These are phyloP conservation scores for Drosophila arawakana DNA, from an alignment of 1,140 invertebrate species.

Conservation along the genomic window DNA sequence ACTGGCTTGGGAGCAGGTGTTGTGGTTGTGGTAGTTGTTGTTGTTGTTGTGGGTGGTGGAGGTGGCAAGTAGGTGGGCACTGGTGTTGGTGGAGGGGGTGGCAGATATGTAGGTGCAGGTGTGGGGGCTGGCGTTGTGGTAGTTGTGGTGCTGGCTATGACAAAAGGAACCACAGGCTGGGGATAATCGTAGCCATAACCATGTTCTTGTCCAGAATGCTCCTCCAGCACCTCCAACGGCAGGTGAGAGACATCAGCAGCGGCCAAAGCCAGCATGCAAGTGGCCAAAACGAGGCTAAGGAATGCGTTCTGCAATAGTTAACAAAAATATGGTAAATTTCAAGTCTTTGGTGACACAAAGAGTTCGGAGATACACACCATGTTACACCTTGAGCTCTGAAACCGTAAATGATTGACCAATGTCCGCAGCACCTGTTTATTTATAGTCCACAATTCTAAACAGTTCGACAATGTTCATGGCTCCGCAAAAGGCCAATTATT, in stretches of 20 bases:
- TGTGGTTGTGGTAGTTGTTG: constrained; percentile 31
- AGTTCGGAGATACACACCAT: constrained; percentile 58
- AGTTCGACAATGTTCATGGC: constrained; percentile 68
- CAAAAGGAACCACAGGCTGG: constrained; percentile 66
- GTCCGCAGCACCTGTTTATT: constrained; percentile 61
- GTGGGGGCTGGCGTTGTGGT: constrained; percentile 61
- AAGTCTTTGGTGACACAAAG: constrained; percentile 4
- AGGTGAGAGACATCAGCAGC: constrained; percentile 77
- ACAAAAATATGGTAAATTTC: neutral
- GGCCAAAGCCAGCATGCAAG: constrained; percentile 57
- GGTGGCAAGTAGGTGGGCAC: constrained; percentile 45
- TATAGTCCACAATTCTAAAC: constrained; percentile 79
- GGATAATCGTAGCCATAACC: constrained; percentile 74
- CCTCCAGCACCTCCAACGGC: constrained; percentile 47
- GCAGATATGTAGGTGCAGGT: constrained; percentile 64
- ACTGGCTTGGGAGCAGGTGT: constrained; percentile 47
- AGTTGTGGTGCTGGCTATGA: constrained; percentile 49
- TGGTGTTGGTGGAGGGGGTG: constrained; percentile 46
- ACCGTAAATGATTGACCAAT: constrained; percentile 69
- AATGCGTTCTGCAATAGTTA: constrained; percentile 51
- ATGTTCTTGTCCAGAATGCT: constrained; percentile 47
- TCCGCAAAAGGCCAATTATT: constrained; percentile 75
- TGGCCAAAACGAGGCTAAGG: constrained; percentile 43
- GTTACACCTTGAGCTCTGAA: constrained; percentile 75
- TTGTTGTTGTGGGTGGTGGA: constrained; percentile 28